Conservation (phyloP, 2,888 invertebrate genomes). For the Leucophenga maculata region DNA sequence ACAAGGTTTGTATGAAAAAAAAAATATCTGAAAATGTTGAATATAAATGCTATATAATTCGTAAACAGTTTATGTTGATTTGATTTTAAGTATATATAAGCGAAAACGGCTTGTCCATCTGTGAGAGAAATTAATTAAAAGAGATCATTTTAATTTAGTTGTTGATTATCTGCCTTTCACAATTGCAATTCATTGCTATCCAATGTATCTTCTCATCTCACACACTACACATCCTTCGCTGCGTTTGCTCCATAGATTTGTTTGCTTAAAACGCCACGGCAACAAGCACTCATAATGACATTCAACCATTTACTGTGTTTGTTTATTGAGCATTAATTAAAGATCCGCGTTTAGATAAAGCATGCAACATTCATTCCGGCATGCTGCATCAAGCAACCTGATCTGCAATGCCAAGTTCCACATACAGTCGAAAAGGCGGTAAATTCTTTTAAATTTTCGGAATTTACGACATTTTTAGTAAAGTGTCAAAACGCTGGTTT, state of each 20-base stretch:
- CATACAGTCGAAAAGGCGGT: background rate
- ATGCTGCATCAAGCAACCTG: slow-evolving; percentile 19
- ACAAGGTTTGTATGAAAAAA: too few species aligned
- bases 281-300: slow-evolving; percentile 49
- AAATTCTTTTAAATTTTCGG: background rate
- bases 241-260: slow-evolving; percentile 15
- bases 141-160: too few species aligned
- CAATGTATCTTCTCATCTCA: too few species aligned
- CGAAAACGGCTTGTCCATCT: too few species aligned
- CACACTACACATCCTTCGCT: too few species aligned
- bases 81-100: too few species aligned
- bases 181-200: too few species aligned
- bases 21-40: too few species aligned
- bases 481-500: slow-evolving; percentile 41
- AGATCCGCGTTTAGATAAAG: slow-evolving; percentile 56
- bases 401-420: background rate
- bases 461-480: slow-evolving; percentile 43
- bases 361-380: background rate
- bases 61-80: too few species aligned
- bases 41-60: too few species aligned
- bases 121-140: too few species aligned
- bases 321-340: slow-evolving; percentile 60
- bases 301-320: slow-evolving; percentile 57
- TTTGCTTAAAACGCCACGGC: slow-evolving; percentile 38
- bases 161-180: too few species aligned